Conservation (phyloP, 2,888 invertebrate genomes). For the Coelogynopora nodosa region DNA sequence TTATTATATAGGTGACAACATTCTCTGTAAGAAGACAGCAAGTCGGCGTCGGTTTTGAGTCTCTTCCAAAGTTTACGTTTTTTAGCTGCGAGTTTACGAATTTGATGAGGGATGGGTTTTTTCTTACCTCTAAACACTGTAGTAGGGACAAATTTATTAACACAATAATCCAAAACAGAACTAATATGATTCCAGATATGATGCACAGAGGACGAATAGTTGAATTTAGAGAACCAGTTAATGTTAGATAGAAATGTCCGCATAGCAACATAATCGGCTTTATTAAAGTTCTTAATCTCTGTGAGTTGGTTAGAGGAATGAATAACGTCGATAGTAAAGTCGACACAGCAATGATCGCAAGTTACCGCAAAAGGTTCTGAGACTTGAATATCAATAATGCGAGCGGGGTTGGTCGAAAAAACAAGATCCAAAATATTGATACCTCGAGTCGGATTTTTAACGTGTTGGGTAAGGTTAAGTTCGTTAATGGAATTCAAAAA, state of each 20-base stretch:
- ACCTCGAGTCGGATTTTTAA: background rate
- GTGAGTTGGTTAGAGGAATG: background rate
- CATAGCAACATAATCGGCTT: slow-evolving; percentile 27
- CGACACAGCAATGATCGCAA: slow-evolving; percentile 29
- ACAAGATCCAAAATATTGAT: slow-evolving; percentile 15
- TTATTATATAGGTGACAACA: slow-evolving; percentile 21
- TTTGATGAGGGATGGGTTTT: slow-evolving; percentile 25
- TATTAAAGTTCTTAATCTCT: background rate
- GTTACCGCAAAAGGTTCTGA: background rate
- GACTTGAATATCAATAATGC: background rate
- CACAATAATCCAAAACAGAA: slow-evolving; percentile 28
- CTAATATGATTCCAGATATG: slow-evolving; percentile 31
- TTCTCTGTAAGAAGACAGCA: slow-evolving; percentile 25
- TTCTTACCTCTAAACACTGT: slow-evolving; percentile 28
- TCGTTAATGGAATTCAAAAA: background rate
- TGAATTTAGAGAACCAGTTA: slow-evolving; percentile 32
- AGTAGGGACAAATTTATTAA: slow-evolving; percentile 28
- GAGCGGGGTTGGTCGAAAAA: slow-evolving; percentile 1
- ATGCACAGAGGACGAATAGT: slow-evolving; percentile 25
- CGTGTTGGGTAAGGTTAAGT: background rate
- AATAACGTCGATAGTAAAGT: slow-evolving; percentile 17
- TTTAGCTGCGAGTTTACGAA: slow-evolving; percentile 17
- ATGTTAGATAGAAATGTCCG: slow-evolving; percentile 23
- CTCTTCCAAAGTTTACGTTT: slow-evolving; percentile 25
- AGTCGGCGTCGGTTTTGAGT: slow-evolving; percentile 12